These are phyloP conservation scores for Aurelia aurita DNA, from an alignment of 30 jellyfish, hydroid and myxozoan genomes.

Conservation along the genomic window DNA sequence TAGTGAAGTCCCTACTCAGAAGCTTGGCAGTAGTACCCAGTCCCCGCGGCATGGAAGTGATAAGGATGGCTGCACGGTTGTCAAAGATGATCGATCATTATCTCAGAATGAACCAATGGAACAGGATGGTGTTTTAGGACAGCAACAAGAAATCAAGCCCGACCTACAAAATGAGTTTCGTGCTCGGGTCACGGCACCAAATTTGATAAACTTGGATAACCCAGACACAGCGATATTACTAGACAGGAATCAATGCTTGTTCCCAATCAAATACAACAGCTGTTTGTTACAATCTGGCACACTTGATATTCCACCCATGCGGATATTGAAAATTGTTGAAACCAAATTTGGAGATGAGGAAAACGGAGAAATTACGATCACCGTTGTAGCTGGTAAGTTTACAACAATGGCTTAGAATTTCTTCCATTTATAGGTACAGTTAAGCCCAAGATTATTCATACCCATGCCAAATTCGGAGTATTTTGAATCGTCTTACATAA, in stretches of 20 bases:
- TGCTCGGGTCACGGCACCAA: slow-evolving; percentile 15
- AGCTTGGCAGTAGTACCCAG: neutral
- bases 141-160: neutral
- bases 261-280: slow-evolving; percentile 66
- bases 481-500: no score
- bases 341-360: slow-evolving; percentile 30
- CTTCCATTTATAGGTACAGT: no score
- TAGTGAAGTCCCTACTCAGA: neutral
- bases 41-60: neutral
- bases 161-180: neutral
- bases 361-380: slow-evolving; percentile 56
- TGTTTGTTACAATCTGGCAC: slow-evolving; percentile 76
- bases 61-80: neutral
- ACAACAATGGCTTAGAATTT: neutral
- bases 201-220: slow-evolving; percentile 9
- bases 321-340: slow-evolving; percentile 51
- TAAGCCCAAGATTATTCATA: no score
- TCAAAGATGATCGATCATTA: neutral
- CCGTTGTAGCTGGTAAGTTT: slow-evolving; percentile 78
- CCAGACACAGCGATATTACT: slow-evolving; percentile 48
- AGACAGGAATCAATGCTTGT: slow-evolving; percentile 78
- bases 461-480: no score
- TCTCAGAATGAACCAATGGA: neutral
- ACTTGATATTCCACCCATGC: slow-evolving; percentile 71
- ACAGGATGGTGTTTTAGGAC: neutral